Percentiles rank a stretch among this genome's conserved stretches.
Evolutionary conservation across 2,113 vertebrate species (phyloP).

Genomic region (Silurus meridionalis): DNA sequence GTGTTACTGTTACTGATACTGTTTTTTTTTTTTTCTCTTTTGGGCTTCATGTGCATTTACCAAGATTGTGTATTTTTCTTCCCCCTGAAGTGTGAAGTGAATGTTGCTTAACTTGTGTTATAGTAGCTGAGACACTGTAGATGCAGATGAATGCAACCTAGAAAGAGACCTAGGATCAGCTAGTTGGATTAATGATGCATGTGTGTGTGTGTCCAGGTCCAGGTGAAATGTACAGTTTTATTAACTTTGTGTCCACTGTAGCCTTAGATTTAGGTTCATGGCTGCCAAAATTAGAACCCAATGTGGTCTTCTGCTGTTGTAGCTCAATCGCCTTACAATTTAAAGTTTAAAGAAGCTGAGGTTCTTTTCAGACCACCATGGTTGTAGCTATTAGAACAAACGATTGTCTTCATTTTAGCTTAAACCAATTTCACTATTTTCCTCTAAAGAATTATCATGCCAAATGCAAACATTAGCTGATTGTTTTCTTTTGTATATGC

Average conservation of each 20-base stretch:
- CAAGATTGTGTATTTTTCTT: slow-evolving; percentile 49
- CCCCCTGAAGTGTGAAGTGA: slow-evolving; percentile 46
- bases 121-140: slow-evolving; percentile 65
- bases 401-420: not conserved
- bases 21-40: slow-evolving; percentile 61
- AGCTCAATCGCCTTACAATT: not conserved
- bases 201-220: not conserved
- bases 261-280: not conserved
- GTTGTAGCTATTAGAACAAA: not conserved
- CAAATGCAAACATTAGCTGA: not conserved
- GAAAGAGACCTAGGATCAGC: slow-evolving; percentile 5
- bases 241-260: not conserved
- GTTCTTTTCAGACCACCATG: not conserved
- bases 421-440: not conserved
- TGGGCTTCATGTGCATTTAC: slow-evolving; percentile 60
- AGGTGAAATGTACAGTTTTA: not conserved
- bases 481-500: not conserved
- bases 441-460: not conserved
- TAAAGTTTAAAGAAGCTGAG: not conserved
- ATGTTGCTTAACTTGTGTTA: slow-evolving; percentile 66
- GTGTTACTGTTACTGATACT: slow-evolving; percentile 49
- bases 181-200: not conserved
- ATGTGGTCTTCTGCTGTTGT: not conserved
- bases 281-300: not conserved
- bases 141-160: slow-evolving; percentile 48